Conservation (phyloP, 2,797 vertebrate genomes). For the Lerista edwardsae region DNA sequence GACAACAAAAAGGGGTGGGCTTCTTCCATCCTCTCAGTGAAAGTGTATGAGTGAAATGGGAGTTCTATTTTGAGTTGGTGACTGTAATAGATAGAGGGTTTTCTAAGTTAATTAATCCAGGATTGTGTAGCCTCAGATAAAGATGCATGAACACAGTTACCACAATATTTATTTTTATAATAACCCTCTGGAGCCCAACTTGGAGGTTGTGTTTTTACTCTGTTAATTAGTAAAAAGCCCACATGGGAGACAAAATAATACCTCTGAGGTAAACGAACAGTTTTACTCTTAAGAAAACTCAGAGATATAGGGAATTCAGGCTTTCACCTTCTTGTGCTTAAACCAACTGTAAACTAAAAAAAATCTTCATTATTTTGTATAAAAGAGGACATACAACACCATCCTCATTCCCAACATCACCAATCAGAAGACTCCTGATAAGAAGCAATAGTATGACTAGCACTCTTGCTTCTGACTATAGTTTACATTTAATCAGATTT, state of each 20-base stretch:
- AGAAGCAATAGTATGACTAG: constrained; percentile 63
- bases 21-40: not conserved
- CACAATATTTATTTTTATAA: constrained; percentile 7
- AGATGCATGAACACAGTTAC: not conserved
- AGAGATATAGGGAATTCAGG: not conserved
- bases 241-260: not conserved
- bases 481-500: constrained; percentile 62
- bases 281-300: constrained; percentile 20
- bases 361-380: constrained; percentile 19
- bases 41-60: not conserved
- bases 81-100: not conserved
- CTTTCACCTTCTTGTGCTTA: not conserved
- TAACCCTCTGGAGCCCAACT: constrained; percentile 1
- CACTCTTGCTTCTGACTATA: constrained; percentile 52
- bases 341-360: constrained; percentile 1
- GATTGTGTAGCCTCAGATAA: not conserved
- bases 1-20: not conserved
- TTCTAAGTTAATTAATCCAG: not conserved
- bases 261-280: not conserved
- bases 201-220: constrained; percentile 37
- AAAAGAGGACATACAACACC: not conserved
- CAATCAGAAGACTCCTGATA: constrained; percentile 31
- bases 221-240: constrained; percentile 26
- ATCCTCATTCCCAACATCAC: constrained; percentile 59
- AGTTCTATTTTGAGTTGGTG: not conserved